Evolutionary conservation across 2,888 invertebrate species (phyloP).

Genomic region (Junonia oenone): DNA sequence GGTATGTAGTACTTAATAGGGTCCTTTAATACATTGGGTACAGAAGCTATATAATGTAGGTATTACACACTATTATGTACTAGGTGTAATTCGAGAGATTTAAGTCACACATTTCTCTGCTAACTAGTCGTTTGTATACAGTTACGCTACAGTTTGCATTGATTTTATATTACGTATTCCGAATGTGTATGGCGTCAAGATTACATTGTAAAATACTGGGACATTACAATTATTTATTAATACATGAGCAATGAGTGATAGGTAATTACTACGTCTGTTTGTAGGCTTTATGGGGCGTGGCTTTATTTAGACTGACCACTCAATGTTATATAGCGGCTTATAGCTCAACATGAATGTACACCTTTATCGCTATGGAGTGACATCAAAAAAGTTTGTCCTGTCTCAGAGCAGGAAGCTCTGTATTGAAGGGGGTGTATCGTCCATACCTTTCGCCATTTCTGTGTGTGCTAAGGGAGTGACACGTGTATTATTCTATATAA

Average conservation of each 20-base stretch:
- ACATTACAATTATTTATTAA: slow-evolving; percentile 14
- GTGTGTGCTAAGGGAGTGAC: too few species aligned
- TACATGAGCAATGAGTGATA: slow-evolving; percentile 6
- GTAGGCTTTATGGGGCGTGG: slow-evolving; percentile 17
- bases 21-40: too few species aligned
- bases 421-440: too few species aligned
- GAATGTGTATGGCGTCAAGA: slow-evolving; percentile 6
- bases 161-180: not conserved
- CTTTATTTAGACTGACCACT: not conserved
- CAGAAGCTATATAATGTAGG: too few species aligned
- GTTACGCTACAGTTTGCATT: not conserved
- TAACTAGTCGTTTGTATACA: not conserved
- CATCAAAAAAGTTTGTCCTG: too few species aligned
- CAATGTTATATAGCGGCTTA: not conserved
- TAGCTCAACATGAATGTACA: not conserved
- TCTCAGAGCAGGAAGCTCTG: too few species aligned
- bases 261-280: slow-evolving; percentile 15
- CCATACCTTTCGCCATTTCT: too few species aligned
- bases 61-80: too few species aligned
- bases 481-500: too few species aligned
- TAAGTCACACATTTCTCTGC: not conserved
- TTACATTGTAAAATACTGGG: slow-evolving; percentile 7
- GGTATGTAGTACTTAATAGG: too few species aligned
- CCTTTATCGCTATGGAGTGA: not conserved
- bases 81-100: not conserved